Conservation (phyloP, 2,888 invertebrate species). For the Panorpa germanica region DNA sequence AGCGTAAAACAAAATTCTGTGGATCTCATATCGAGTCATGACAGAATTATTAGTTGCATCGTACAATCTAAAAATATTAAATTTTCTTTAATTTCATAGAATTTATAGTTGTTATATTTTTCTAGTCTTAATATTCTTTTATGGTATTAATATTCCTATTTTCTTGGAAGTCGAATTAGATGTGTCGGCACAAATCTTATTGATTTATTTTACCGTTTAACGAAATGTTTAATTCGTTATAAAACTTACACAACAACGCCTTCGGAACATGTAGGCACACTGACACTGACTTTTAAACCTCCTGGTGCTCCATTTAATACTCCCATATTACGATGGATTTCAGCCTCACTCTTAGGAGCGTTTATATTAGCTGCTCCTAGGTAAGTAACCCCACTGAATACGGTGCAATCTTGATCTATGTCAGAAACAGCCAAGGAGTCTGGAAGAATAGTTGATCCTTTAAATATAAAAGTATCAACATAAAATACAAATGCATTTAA, state of each 20-base stretch:
- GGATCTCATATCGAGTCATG: constrained; percentile 78
- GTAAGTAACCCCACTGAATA: constrained; percentile 85
- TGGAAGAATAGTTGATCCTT: constrained; percentile 7
- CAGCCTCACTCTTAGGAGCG: constrained; percentile 79
- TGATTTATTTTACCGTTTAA: constrained; percentile 1
- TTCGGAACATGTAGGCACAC: constrained; percentile 82
- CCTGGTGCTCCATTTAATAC: constrained; percentile 62
- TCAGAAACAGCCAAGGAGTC: constrained; percentile 46
- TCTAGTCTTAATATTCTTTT: too few relatives aligned
- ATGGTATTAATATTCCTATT: too few relatives aligned
- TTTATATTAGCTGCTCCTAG: constrained; percentile 81
- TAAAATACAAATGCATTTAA: neutral
- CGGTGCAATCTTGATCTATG: constrained; percentile 74
- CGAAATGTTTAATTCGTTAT: constrained; percentile 4
- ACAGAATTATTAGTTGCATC: constrained; percentile 62
- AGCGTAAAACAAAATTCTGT: constrained; percentile 87
- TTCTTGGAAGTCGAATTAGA: too few relatives aligned
- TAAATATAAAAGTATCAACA: constrained; percentile 3
- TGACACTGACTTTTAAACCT: constrained; percentile 78
- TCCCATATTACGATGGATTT: constrained; percentile 86
- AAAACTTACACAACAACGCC: constrained; percentile 77
- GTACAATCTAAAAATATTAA: constrained; percentile 38
- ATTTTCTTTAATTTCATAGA: too few relatives aligned
- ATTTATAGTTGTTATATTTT: too few relatives aligned
- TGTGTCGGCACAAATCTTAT: constrained; percentile 5